A percentile compares a stretch with the other conserved stretches of the same genome.
These are phyloP conservation scores for Triplophysa siluroides DNA, from an alignment of 2,113 vertebrate species.

Conservation along the genomic window DNA sequence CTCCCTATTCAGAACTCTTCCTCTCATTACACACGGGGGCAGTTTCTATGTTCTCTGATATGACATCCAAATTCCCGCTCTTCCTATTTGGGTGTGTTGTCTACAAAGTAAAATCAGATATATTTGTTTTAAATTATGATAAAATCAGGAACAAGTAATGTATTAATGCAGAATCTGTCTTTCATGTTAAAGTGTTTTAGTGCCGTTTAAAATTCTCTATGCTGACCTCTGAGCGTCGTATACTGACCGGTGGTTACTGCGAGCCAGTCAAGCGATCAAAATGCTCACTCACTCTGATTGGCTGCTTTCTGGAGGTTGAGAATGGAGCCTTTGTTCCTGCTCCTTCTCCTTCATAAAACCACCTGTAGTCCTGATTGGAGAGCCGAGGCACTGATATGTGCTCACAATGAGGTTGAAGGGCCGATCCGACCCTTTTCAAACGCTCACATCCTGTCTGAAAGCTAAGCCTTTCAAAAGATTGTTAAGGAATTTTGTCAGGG, in stretches of 20 bases:
- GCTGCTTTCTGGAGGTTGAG: conserved; percentile 34
- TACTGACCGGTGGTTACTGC: conserved; percentile 22
- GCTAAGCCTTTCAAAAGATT: conserved; percentile 28
- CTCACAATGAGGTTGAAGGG: conserved; percentile 40
- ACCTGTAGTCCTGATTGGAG: conserved; percentile 48
- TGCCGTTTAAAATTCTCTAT: conserved; percentile 12
- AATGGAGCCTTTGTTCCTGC: conserved; percentile 53
- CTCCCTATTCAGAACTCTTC: conserved; percentile 44
- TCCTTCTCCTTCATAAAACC: conserved; percentile 39
- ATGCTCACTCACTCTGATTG: conserved; percentile 19
- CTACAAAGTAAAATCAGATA: not conserved
- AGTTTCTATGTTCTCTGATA: not conserved
- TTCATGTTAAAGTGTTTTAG: not conserved
- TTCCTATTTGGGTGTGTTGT: conserved; percentile 8
- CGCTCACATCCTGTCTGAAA: conserved; percentile 45
- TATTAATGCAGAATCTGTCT: not conserved
- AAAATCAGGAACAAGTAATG: not conserved
- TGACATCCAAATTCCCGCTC: conserved; percentile 10
- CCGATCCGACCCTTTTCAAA: conserved; percentile 44
- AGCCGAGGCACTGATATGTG: conserved; percentile 45
- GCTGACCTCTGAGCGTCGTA: conserved; percentile 16
- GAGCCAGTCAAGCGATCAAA: conserved; percentile 37
- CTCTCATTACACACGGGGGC: conserved; percentile 18
- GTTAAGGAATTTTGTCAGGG: conserved; percentile 27
- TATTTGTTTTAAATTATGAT: not conserved